Conservation (phyloP, 1,140 invertebrate genomes). For the Oedothorax gibbosus region DNA sequence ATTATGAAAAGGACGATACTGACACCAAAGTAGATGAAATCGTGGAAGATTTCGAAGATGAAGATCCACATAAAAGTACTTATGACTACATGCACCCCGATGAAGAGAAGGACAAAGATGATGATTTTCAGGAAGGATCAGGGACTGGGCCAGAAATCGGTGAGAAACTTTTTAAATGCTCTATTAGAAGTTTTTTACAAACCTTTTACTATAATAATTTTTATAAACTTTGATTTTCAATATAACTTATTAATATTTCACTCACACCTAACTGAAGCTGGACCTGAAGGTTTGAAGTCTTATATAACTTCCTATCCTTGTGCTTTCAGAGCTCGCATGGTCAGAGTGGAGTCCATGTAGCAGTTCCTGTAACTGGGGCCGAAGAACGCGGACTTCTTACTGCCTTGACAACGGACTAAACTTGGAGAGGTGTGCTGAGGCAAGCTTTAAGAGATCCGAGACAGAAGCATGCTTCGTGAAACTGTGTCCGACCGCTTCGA, state of each 20-base stretch:
- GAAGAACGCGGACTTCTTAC: constrained; percentile 43
- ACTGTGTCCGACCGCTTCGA: constrained; percentile 24
- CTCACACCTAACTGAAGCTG: background rate
- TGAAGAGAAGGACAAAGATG: constrained; percentile 27
- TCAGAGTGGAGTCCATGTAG: constrained; percentile 56
- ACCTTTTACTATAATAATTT: background rate
- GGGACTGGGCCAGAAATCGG: constrained; percentile 16
- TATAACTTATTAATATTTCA: background rate
- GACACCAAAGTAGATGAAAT: constrained; percentile 1
- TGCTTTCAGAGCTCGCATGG: constrained; percentile 40
- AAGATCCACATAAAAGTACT: background rate
- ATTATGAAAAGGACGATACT: background rate
- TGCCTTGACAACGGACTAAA: constrained; percentile 39
- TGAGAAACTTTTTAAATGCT: background rate
- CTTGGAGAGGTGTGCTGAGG: constrained; percentile 21
- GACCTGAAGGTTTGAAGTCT: no score
- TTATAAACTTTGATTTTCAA: background rate
- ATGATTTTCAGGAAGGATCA: constrained; percentile 20
- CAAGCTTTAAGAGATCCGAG: constrained; percentile 27
- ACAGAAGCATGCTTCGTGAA: constrained; percentile 49
- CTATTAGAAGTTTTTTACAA: background rate
- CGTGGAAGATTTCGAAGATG: background rate
- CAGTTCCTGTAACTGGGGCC: constrained; percentile 46
- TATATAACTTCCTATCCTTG: background rate
- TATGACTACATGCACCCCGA: constrained; percentile 14